Conservation (phyloP, 2,888 invertebrate genomes). For the Morpho deidamia region DNA sequence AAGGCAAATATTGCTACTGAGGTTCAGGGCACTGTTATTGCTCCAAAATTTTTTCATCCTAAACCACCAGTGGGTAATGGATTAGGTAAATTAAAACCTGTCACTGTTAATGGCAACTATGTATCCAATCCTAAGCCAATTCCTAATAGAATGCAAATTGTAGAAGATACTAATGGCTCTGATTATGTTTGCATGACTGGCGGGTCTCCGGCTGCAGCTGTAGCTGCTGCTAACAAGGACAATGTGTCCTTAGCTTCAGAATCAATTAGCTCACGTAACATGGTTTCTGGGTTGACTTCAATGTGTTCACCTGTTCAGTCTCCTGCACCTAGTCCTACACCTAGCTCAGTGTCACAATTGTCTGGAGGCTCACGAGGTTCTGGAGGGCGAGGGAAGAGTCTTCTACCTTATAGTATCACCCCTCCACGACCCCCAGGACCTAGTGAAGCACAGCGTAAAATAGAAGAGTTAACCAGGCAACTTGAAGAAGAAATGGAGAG, state of each 20-base stretch:
- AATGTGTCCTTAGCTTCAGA: constrained; percentile 60
- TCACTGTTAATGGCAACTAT: constrained; percentile 53
- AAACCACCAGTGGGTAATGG: constrained; percentile 79
- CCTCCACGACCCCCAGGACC: constrained; percentile 93
- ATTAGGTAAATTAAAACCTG: constrained; percentile 58
- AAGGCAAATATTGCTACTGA: constrained; percentile 75
- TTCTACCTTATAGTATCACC: constrained; percentile 92
- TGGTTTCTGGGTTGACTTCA: constrained; percentile 64
- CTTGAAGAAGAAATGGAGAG: constrained; percentile 97
- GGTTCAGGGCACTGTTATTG: constrained; percentile 71
- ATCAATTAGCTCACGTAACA: constrained; percentile 55
- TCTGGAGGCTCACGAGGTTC: constrained; percentile 80
- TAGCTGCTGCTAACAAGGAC: constrained; percentile 64
- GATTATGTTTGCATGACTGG: constrained; percentile 93
- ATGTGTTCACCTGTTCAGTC: constrained; percentile 75
- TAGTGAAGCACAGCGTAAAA: constrained; percentile 94
- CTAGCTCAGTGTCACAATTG: constrained; percentile 78
- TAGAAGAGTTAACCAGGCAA: constrained; percentile 94
- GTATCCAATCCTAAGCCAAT: constrained; percentile 40
- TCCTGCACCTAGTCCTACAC: constrained; percentile 82
- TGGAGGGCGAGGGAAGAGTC: constrained; percentile 79
- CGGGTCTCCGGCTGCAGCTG: constrained; percentile 74
- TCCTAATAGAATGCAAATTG: constrained; percentile 67
- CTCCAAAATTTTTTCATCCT: constrained; percentile 77
- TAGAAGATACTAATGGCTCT: constrained; percentile 86